Evolutionary conservation across 2,113 vertebrate genomes (phyloP), one percentile per base, ranked within the genome.

Genomic region (Mugil cephalus): DNA sequence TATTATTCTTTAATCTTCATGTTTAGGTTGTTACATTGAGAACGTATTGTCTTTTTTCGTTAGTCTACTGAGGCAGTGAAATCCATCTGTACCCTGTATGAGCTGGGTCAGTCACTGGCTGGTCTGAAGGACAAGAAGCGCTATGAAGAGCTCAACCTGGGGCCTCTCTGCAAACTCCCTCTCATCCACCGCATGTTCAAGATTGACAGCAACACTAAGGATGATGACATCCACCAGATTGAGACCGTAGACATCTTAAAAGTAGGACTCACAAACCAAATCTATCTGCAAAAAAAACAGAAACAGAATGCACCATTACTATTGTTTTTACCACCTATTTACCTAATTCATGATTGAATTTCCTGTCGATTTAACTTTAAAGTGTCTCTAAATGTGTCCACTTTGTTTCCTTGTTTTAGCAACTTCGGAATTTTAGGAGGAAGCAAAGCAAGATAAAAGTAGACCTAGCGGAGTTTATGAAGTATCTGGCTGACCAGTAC

Each of bases 81-180:
- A 2, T 83, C 86, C n/a, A 69, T 95, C 51, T 92, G 88, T 51
- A 95, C 94, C 6, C 81, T 95, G 40, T 93, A 95, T 2, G 94
- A 95, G 89, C 66, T 95, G 39, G 91, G 91, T 19, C 91, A 93
- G 51, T 77, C 88, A 1, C 79, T 95, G 71, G 94, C 93, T 0
- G 78, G 74, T 12, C 87, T 95, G 43, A 94, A 95, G 86, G 77
- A 93, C 89, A 95, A 94, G 87, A 93, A 92, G 58, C 90, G 34
- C 35, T 95, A 91, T 12, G 92, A 95, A 14, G 94, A 95, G 71
- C 91, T 95, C 35, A 87, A 91, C 75, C 78, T 95, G 15, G 94
- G 94, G 10, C 94, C 94, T 1, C 92, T 95, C 47, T 95, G 94
- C 87, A 94, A 93, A 71, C 75, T 93, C 2, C 94, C 94, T 0